These are phyloP conservation scores for Ictalurus furcatus DNA, from an alignment of 2,113 vertebrate species.

Conservation along the genomic window DNA sequence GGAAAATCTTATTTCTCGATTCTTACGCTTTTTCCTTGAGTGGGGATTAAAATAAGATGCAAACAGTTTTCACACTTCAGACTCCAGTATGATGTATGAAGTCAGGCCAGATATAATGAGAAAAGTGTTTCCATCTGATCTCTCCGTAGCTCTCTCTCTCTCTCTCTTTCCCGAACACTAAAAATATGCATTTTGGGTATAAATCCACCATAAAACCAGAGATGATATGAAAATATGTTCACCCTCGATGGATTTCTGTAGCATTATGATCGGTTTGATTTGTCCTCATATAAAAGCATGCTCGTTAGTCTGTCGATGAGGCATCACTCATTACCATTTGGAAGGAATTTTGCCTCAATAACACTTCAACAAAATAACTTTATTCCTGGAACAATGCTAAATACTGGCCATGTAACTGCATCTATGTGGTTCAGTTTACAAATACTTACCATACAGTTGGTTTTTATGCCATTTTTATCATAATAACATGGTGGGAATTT, in stretches of 20 bases:
- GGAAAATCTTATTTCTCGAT: conserved; percentile 36
- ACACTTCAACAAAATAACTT: background rate
- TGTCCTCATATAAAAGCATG: background rate
- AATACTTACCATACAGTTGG: background rate
- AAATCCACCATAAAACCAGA: background rate
- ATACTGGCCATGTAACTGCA: background rate
- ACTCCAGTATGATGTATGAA: background rate
- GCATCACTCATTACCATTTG: background rate
- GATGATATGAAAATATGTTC: background rate
- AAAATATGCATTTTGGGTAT: background rate
- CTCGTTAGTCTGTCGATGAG: background rate
- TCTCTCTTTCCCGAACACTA: background rate
- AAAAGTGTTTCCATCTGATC: background rate
- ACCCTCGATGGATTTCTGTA: background rate
- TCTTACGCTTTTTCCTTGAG: background rate
- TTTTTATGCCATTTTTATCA: no score
- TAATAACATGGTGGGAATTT: no score
- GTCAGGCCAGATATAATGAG: conserved; percentile 1
- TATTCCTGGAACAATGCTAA: background rate
- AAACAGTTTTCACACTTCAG: background rate
- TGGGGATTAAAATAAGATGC: background rate
- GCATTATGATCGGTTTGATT: background rate
- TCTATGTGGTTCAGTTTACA: background rate
- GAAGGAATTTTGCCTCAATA: background rate
- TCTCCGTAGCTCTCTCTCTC: background rate